Conservation (phyloP, 1,140 invertebrate species). For the Camponotus pennsylvanicus region DNA sequence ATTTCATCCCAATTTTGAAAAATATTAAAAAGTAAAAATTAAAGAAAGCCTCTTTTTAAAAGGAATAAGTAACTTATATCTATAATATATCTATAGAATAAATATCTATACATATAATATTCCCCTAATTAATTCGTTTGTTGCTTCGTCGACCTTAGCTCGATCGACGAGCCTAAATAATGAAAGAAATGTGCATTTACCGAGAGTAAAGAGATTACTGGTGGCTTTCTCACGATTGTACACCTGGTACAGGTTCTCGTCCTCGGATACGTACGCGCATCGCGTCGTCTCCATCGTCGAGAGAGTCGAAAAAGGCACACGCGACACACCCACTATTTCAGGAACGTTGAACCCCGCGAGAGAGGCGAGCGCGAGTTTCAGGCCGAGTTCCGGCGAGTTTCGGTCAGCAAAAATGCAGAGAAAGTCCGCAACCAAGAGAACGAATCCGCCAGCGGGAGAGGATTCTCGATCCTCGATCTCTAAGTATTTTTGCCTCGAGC, state of each 20-base stretch:
- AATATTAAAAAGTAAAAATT: too few relatives aligned
- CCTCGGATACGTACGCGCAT: slow-evolving; percentile 30
- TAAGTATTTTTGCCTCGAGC: background rate
- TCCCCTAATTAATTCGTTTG: background rate
- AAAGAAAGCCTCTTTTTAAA: background rate
- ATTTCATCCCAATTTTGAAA: too few relatives aligned
- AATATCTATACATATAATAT: background rate
- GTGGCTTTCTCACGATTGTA: slow-evolving; percentile 60
- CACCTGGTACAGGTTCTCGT: slow-evolving; percentile 64
- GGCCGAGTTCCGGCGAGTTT: slow-evolving; percentile 1
- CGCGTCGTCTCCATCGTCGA: slow-evolving; percentile 63
- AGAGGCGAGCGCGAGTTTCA: slow-evolving; percentile 38
- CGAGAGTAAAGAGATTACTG: slow-evolving; percentile 66
- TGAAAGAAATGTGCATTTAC: slow-evolving; percentile 54
- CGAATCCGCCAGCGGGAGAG: slow-evolving; percentile 2
- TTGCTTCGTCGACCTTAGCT: background rate
- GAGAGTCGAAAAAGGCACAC: slow-evolving; percentile 12
- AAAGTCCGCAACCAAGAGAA: slow-evolving; percentile 5
- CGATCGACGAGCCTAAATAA: background rate
- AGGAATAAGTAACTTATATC: background rate
- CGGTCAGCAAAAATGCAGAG: slow-evolving; percentile 34
- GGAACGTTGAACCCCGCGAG: slow-evolving; percentile 66
- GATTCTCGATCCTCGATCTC: background rate
- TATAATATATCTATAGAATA: background rate
- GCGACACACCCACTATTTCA: slow-evolving; percentile 71